Evolutionary conservation across 2,113 vertebrate species (phyloP).

Genomic region (Lagenorhynchus albirostris): DNA sequence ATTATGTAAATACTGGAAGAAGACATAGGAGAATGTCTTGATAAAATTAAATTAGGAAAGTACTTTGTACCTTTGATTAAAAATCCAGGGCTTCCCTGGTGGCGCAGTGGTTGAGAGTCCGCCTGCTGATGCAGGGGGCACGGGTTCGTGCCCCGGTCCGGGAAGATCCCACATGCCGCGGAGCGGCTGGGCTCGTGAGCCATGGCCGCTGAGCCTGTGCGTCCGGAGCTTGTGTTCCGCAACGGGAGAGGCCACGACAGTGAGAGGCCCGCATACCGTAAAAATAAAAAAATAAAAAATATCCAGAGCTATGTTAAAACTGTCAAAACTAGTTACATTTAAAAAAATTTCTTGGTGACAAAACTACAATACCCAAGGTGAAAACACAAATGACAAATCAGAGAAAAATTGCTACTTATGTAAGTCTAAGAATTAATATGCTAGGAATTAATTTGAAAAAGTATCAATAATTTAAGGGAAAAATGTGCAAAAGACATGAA

Average conservation of each 20-base stretch:
- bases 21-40: not conserved
- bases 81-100: not conserved
- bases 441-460: not conserved
- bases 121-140: too few species aligned
- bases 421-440: not conserved
- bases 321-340: not conserved
- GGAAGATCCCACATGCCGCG: too few species aligned
- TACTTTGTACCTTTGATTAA: not conserved
- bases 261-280: too few species aligned
- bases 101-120: too few species aligned
- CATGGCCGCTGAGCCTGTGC: too few species aligned
- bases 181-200: too few species aligned
- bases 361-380: not conserved
- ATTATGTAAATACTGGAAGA: not conserved
- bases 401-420: not conserved
- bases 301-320: not conserved
- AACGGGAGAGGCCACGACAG: too few species aligned
- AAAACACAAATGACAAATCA: not conserved
- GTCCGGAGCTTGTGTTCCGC: too few species aligned
- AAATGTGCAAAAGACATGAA: not conserved
- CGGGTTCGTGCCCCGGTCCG: too few species aligned
- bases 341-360: not conserved
- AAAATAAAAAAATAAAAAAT: conserved; percentile 27
- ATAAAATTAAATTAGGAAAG: not conserved
- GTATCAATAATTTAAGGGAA: not conserved